These are phyloP conservation scores for Vesta saturnalis DNA, from an alignment of 2,888 invertebrate species.

Conservation along the genomic window DNA sequence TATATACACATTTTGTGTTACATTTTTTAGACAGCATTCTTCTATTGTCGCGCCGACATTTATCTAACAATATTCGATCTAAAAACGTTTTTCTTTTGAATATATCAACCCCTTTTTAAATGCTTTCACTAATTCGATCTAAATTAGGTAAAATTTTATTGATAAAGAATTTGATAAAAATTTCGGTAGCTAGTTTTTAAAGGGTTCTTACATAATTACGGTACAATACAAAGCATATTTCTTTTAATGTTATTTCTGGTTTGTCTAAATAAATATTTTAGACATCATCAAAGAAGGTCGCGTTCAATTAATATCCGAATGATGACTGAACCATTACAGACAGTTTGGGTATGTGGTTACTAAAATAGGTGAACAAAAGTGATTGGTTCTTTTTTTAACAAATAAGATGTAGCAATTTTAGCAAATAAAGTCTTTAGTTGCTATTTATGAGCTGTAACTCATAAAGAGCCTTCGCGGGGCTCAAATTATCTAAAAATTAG, in stretches of 20 bases:
- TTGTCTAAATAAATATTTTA: slow-evolving; percentile 16
- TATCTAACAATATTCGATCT: slow-evolving; percentile 22
- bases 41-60: slow-evolving; percentile 14
- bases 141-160: slow-evolving; percentile 35
- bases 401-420: background rate
- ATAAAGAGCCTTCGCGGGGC: slow-evolving; percentile 12
- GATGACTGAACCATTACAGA: background rate
- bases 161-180: slow-evolving; percentile 32
- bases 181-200: slow-evolving; percentile 31
- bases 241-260: background rate
- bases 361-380: background rate
- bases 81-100: slow-evolving; percentile 21
- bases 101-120: slow-evolving; percentile 28
- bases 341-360: background rate
- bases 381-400: no score
- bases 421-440: background rate
- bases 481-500: slow-evolving; percentile 16
- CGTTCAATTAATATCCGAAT: slow-evolving; percentile 6
- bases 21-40: slow-evolving; percentile 15
- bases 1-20: background rate
- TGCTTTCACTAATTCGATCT: slow-evolving; percentile 34
- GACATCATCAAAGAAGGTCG: background rate
- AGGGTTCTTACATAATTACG: slow-evolving; percentile 33
- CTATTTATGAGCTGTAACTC: slow-evolving; percentile 22
- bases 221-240: slow-evolving; percentile 31